Evolutionary conservation across 2,113 vertebrate genomes (phyloP), one percentile per base, ranked within the genome.

Genomic region (Hippocampus barbouri): DNA sequence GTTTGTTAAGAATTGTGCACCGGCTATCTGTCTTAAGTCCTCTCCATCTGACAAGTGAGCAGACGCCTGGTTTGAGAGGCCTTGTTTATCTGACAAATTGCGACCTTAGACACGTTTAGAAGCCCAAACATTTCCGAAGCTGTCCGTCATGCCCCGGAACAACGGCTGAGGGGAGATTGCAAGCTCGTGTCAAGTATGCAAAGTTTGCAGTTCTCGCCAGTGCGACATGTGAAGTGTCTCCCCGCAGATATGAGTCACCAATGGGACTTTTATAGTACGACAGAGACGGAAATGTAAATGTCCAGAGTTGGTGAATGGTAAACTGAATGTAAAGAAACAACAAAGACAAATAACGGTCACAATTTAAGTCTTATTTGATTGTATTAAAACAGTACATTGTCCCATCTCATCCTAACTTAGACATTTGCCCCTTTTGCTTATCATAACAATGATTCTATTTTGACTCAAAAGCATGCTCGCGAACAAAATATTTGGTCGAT

Each of bases 141-240:
- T 72, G 89, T 79, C 88, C 40, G 41, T 86, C 83, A 83, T 10
- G 30, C 61, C 67, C 66, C 64, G 18, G 73, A 67, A 21, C 74
- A 64, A 21, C 40, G 63, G 68, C n/a, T 45, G 56, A 34, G 68
- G 65, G 45, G 71, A 49, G 61, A 3, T 83, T 40, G 59, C 84
- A 84, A 73, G 69, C 71, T 73, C 21, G 64, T 80, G 86, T 84
- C 68, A 88, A 84, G 79, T 80, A 88, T 87, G 80, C 40, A 47
- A 71, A 66, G 63, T 75, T 79, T 79, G 70, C 25, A 86, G 81
- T 77, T 62, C 66, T 72, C 85, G 85, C 88, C 76, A 82, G 71
- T 76, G 1, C 57, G 2, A 66, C n/a, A 45, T 65, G 74, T 62
- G 72, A 86, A 75, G 76, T 79, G 75, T 80, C 73, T 79, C 74